These are phyloP conservation scores for Atractosteus spatula DNA, from an alignment of 2,113 vertebrate species.

Conservation along the genomic window DNA sequence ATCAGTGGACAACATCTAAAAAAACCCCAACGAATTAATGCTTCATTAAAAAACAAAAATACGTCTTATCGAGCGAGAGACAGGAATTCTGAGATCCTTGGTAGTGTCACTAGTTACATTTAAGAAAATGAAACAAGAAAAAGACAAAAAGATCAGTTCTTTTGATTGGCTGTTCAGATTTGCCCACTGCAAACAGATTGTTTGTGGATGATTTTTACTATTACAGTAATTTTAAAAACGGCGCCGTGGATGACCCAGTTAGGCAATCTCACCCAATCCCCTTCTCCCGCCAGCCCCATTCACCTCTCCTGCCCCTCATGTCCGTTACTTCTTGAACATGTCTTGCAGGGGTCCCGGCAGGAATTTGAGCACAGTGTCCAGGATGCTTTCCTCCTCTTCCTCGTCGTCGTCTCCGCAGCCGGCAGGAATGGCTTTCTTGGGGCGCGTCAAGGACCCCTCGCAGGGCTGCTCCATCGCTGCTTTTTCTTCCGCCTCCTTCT, in stretches of 20 bases:
- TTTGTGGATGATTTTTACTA: not conserved
- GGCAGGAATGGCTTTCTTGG: slow-evolving; percentile 91
- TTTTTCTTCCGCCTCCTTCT: slow-evolving; percentile 96
- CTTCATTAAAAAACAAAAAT: too few species aligned
- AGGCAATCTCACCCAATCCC: slow-evolving; percentile 29
- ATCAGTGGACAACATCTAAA: too few species aligned
- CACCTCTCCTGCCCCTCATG: slow-evolving; percentile 22
- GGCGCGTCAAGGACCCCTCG: slow-evolving; percentile 91
- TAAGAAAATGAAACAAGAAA: slow-evolving; percentile 17
- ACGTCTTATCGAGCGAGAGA: too few species aligned
- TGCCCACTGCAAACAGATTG: slow-evolving; percentile 28
- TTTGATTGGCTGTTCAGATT: slow-evolving; percentile 43
- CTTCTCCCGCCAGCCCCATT: not conserved
- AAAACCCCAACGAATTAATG: too few species aligned
- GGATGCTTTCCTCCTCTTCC: slow-evolving; percentile 93
- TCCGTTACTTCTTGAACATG: slow-evolving; percentile 96
- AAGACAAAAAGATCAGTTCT: slow-evolving; percentile 37
- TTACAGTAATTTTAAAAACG: slow-evolving; percentile 11
- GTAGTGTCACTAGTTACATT: not conserved
- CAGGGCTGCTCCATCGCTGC: slow-evolving; percentile 94
- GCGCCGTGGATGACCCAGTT: slow-evolving; percentile 57
- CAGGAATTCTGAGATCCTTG: too few species aligned
- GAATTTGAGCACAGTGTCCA: slow-evolving; percentile 97
- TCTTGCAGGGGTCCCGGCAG: slow-evolving; percentile 94
- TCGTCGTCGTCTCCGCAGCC: slow-evolving; percentile 93